These are phyloP conservation scores for Andrena marginata DNA, from an alignment of 2,888 invertebrate genomes.

Conservation along the genomic window DNA sequence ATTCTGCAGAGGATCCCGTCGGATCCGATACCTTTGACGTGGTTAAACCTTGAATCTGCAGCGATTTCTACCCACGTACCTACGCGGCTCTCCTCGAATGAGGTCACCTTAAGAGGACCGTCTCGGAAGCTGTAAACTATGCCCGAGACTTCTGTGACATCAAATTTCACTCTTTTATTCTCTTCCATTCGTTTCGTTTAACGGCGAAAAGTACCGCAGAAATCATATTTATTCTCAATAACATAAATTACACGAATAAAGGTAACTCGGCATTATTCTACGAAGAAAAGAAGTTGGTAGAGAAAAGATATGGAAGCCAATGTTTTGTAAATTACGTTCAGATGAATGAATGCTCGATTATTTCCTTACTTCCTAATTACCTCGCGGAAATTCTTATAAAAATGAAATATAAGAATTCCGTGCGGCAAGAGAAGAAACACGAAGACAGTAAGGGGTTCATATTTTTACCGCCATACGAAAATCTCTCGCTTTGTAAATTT, in stretches of 20 bases:
- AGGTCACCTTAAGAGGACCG: background rate
- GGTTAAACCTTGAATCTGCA: conserved; percentile 46
- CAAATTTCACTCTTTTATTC: background rate
- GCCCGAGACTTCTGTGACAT: background rate
- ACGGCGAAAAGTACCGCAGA: background rate
- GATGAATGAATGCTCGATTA: too few relatives aligned
- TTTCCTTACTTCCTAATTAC: background rate
- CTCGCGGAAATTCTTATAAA: background rate
- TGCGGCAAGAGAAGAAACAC: background rate
- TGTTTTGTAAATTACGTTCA: too few relatives aligned
- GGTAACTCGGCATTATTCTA: background rate
- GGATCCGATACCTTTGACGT: conserved; percentile 50
- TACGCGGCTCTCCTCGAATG: background rate
- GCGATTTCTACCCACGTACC: conserved; percentile 34
- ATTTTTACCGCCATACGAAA: background rate
- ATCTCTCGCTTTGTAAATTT: conserved; percentile 38
- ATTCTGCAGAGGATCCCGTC: conserved; percentile 44
- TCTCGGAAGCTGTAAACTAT: background rate
- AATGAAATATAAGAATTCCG: conserved; percentile 15
- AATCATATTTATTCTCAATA: background rate
- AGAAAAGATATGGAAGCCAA: background rate
- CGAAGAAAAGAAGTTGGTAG: background rate
- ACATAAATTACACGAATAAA: background rate
- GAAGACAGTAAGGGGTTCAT: background rate
- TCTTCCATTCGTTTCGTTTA: background rate